phyloP scores from a whole-genome alignment of 1,140 invertebrate species.

The Heliothis virescens region DNA sequence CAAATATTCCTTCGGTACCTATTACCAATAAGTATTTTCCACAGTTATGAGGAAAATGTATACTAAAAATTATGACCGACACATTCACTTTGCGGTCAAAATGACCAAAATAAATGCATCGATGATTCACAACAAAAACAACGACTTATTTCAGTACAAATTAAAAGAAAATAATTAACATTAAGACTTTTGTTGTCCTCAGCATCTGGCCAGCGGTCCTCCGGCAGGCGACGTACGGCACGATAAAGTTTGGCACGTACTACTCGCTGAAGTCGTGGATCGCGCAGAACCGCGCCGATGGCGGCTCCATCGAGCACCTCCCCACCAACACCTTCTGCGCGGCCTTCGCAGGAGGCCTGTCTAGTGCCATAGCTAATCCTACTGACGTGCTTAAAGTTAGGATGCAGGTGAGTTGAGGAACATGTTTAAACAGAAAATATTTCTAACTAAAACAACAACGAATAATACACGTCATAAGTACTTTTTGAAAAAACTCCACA shows the following conservation, averaged over 20 bases:
- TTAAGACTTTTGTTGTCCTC: conserved; percentile 22
- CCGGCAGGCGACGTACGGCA: conserved; percentile 97
- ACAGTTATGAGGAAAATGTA: no score
- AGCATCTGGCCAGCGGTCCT: conserved; percentile 97
- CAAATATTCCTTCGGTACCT: no score
- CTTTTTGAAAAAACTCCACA: no score
- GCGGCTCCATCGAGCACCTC: conserved; percentile 90
- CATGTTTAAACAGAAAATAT: no score
- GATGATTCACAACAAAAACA: no score
- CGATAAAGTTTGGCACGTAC: conserved; percentile 98
- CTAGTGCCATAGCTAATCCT: conserved; percentile 98
- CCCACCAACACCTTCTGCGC: conserved; percentile 95
- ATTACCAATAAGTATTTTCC: no score
- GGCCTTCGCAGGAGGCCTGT: conserved; percentile 93
- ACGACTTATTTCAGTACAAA: background rate
- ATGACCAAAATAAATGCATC: no score
- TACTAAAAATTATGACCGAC: no score
- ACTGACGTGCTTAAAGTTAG: conserved; percentile 99
- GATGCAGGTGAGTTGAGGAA: conserved; percentile 91
- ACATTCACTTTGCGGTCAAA: no score
- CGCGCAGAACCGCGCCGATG: conserved; percentile 86
- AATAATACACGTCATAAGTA: background rate
- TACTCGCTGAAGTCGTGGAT: conserved; percentile 94
- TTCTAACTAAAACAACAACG: background rate
- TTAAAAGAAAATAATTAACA: no score